Evolutionary conservation across 2,888 invertebrate species (phyloP), one percentile per base, ranked within the genome.

Genomic region (Drosophila recens): DNA sequence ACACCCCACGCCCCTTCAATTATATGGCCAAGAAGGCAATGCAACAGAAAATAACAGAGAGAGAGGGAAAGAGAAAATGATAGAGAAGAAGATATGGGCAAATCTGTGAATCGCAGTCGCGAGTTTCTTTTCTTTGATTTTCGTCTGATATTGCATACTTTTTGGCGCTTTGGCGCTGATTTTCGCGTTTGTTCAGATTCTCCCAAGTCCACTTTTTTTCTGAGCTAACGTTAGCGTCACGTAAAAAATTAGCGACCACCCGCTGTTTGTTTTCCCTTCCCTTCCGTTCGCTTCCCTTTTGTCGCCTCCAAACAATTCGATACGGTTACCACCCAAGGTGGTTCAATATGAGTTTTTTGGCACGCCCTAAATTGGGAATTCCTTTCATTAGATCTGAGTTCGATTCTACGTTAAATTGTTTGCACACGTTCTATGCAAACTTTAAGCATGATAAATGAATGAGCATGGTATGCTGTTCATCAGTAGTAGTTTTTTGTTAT

Each of bases 401-500:
- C 43, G 43, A 67, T 75, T 56, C 54, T 63, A 70, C 61, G 67
- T 56, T 63, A 85, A 80, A 77, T 82, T 78, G 81, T 85, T 80
- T 80, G 81, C 85, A 79, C 83, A 75, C 83, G 76, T 69, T 76
- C 82, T 72, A 86, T 83, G 80, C 89, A 82, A 88, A 85, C 87
- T 77, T 86, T 87, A 88, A 90, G 77, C 86, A 80, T 87, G 90
- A 90, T 89, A 89, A 90, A 90, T 90, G 86, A 87, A 70, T 83
- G 73, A 67, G 45, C 51, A 73, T 72, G 87, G 83, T 70, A 33
- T 82, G 68, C 51, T 48, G 34, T 57, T 68, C 40, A 20, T 45
- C 38, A 30, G 9, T 53, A 23, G 20, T 27, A 51, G 52, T 51
- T 20, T 9, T 9, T 15, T 17, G 42, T 48, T 51, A 20, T 65